Base-by-base conservation (phyloP, 2,888 invertebrate species). In the Chirona hameri region DNA sequence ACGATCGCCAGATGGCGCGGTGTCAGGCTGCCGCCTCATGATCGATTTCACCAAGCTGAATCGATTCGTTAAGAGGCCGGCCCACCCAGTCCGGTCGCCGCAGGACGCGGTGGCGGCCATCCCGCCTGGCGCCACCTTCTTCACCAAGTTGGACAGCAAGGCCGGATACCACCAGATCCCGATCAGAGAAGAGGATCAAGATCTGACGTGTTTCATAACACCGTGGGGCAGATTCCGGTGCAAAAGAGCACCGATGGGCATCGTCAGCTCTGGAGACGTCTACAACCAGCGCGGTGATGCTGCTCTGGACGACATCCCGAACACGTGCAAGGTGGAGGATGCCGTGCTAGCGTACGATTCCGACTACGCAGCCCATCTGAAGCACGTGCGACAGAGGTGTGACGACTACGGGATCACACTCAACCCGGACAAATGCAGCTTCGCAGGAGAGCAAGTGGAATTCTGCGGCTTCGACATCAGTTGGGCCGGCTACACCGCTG, bases 31-130 rank as follows among this genome's bases (percentile, higher is more conserved):
- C 15, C 76, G 76, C 5, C 18, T 76, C 46, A 39, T 21, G 4
- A 15, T 81, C 27, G 31, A 82, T 14, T 72, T 83, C 82, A 72
- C 82, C 39, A 83, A 82, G 27, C 72, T 82, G 1, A 31, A 39
- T 12, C 76, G 46, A 10, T 39, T 29, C 15, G 72, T 29, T 21
- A 24, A 21, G 7, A 3, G 39, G 29, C 24, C 76, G 4, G 21
- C 39, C 5, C 24, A 31, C 46, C 39, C 31, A 2, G 24, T 15
- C 14, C 18, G n/a, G 1, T n/a, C 46, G 21, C 72, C 72, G n/a
- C 29, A 21, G 3, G 76, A 39, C 29, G 76, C 9, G 14, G 15
- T 81, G 12, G 39, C 12, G 27, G 72, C 52, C 52, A 60, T 83
- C 80, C 12, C 10, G 14, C n/a, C 80, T 5, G 48, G 39, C 12